phyloP scores from a whole-genome alignment of 2,888 invertebrate species.

The Volucella inanis region DNA sequence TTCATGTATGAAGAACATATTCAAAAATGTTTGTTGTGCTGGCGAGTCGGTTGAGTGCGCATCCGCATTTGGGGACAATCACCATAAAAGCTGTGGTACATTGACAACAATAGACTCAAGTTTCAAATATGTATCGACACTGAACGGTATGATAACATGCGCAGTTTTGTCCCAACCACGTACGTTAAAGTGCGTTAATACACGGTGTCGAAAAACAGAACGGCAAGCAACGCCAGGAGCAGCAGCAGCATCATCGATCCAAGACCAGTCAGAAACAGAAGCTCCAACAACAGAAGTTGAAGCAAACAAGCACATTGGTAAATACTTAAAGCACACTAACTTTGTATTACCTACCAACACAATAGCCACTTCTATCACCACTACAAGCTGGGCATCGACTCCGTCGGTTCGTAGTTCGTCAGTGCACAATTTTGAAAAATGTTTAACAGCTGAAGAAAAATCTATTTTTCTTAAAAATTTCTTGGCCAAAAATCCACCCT shows the following conservation, averaged over 20 bases:
- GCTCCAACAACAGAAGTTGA: constrained; percentile 70
- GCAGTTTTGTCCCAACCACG: constrained; percentile 69
- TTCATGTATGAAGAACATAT: constrained; percentile 54
- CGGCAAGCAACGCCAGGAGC: constrained; percentile 46
- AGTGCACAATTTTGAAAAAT: constrained; percentile 76
- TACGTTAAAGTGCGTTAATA: constrained; percentile 71
- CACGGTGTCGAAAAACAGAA: constrained; percentile 56
- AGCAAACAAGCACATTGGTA: constrained; percentile 59
- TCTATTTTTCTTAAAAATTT: constrained; percentile 59
- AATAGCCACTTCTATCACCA: constrained; percentile 61
- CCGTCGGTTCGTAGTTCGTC: constrained; percentile 70
- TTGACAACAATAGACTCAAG: constrained; percentile 65
- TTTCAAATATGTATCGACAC: constrained; percentile 74
- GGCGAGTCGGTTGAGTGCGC: constrained; percentile 74
- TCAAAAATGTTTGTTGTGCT: constrained; percentile 67
- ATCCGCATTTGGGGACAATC: constrained; percentile 70
- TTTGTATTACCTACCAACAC: constrained; percentile 42
- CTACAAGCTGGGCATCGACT: constrained; percentile 71
- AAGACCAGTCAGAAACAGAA: constrained; percentile 76
- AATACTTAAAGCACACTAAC: constrained; percentile 47
- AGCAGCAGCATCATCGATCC: constrained; percentile 77
- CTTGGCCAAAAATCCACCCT: constrained; percentile 64
- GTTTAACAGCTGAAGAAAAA: constrained; percentile 76
- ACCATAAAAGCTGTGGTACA: constrained; percentile 58
- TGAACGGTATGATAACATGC: constrained; percentile 68